Conservation (phyloP, 2,113 vertebrate species). For the Cyprinodon tularosa region DNA sequence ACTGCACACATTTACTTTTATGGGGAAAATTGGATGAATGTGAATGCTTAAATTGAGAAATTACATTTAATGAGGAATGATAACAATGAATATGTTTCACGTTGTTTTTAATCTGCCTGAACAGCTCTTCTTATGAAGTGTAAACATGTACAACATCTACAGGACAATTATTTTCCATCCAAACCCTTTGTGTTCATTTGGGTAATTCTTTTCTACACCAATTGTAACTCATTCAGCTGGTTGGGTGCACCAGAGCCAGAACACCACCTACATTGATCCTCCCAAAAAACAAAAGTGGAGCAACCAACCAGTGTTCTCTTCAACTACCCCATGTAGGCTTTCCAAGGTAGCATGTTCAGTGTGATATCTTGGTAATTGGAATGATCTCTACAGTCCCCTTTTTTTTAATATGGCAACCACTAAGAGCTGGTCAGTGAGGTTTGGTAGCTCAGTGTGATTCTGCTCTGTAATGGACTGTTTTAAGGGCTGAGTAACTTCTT, state of each 20-base stretch:
- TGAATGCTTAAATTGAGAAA: neutral
- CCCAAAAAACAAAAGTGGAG: neutral
- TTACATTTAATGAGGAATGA: neutral
- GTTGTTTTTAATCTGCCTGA: neutral
- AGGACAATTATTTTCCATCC: no score
- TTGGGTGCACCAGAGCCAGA: neutral
- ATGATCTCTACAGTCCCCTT: constrained; percentile 2
- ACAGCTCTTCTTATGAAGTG: neutral
- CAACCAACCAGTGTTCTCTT: neutral
- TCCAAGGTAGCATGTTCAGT: neutral
- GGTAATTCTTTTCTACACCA: neutral
- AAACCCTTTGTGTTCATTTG: neutral
- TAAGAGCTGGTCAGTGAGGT: constrained; percentile 16
- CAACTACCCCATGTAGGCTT: neutral
- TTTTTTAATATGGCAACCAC: constrained; percentile 15
- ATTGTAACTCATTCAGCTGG: neutral
- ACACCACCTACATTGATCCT: neutral
- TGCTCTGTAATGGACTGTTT: constrained; percentile 23
- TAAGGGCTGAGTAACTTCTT: constrained; percentile 21
- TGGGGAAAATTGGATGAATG: no score
- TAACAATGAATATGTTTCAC: neutral
- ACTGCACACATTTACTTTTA: neutral
- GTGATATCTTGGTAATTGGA: constrained; percentile 8
- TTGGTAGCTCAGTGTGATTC: constrained; percentile 23
- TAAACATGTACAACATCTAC: neutral